Evolutionary conservation across 1,140 invertebrate species (phyloP), one percentile per base, ranked within the genome.

Genomic region (Philaenus spumarius): DNA sequence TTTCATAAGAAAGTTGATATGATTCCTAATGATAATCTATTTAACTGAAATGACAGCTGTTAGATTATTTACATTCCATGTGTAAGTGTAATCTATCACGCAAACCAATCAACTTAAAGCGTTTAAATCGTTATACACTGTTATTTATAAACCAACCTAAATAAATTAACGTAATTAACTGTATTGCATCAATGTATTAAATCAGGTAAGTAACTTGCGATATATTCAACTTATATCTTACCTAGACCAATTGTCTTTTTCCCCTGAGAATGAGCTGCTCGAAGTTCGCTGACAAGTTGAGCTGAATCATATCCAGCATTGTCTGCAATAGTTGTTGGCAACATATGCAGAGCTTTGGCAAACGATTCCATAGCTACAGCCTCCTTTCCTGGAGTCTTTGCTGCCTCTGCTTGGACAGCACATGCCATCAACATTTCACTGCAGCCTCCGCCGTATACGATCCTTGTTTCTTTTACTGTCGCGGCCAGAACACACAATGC

Each of bases 261-360:
- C 47, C 87, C 89, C 63, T 86, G 83, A 42, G 87, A 85, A 73
- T 99, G 97, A 15, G 83, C 80, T 20, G 97, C 95, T 64, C 94
- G 77, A 19, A 99, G 78, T 68, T 96, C 83, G 15, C 91, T 88
- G 34, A 99, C 78, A 23, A 99, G 76, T 65, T 98, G 91, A 9
- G 95, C 90, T 47, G 95, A 97, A 79, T 99, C 97, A 72, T 93
- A 97, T 54, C 97, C 97, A 62, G 91, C 97, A 77, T 99, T 99
- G 72, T 99, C 97, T 23, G 95, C 95, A 65, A 99, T 97, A 47
- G 90, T 89, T 23, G 90, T 95, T 2, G 97, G 97, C 47, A 99
- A 75, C 68, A 93, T 82, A 51, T 86, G 80, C 26, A 93, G 73
- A 26, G 97, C 94, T 61, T 83, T 81, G 20, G 93, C 93, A 78